Evolutionary conservation across 2,113 vertebrate genomes (phyloP).

Genomic region (Amblyopsis rosae): DNA sequence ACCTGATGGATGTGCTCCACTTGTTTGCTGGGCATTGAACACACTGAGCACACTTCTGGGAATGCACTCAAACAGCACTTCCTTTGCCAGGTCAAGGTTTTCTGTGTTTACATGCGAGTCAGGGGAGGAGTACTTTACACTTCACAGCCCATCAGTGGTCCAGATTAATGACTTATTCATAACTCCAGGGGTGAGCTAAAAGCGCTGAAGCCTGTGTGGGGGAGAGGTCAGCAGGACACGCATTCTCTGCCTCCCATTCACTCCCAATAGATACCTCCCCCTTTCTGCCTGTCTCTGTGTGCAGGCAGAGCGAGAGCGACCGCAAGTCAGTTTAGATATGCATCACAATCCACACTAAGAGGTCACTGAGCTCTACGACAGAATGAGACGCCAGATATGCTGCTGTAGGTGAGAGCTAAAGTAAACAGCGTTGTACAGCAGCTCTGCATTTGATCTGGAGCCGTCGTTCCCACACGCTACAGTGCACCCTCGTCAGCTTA

Average conservation of each 20-base stretch:
- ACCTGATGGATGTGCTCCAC: slow-evolving; percentile 52
- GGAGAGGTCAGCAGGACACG: slow-evolving; percentile 14
- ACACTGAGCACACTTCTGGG: slow-evolving; percentile 44
- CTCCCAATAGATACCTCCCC: slow-evolving; percentile 38
- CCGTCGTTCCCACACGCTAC: slow-evolving; percentile 46
- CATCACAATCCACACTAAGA: slow-evolving; percentile 26
- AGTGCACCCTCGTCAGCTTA: slow-evolving; percentile 24
- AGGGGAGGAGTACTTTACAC: slow-evolving; percentile 42
- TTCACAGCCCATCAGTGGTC: slow-evolving; percentile 39
- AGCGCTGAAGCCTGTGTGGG: slow-evolving; percentile 19
- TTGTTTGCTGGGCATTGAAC: slow-evolving; percentile 46
- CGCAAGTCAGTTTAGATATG: slow-evolving; percentile 22
- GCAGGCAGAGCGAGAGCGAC: not conserved
- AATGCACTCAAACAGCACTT: slow-evolving; percentile 45
- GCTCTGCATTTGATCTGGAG: slow-evolving; percentile 39
- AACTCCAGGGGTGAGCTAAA: slow-evolving; percentile 1
- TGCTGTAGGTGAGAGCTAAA: slow-evolving; percentile 32
- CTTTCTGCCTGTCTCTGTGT: slow-evolving; percentile 30
- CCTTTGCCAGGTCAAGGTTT: slow-evolving; percentile 34
- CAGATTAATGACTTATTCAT: slow-evolving; percentile 51
- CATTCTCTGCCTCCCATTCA: slow-evolving; percentile 24
- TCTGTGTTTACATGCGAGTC: slow-evolving; percentile 34
- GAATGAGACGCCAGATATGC: slow-evolving; percentile 34
- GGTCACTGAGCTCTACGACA: slow-evolving; percentile 14
- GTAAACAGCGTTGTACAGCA: slow-evolving; percentile 1